Percentiles rank a stretch among this genome's conserved stretches.
phyloP scores from a whole-genome alignment of 2,888 invertebrate genomes.

The Rhamnusium bicolor region DNA sequence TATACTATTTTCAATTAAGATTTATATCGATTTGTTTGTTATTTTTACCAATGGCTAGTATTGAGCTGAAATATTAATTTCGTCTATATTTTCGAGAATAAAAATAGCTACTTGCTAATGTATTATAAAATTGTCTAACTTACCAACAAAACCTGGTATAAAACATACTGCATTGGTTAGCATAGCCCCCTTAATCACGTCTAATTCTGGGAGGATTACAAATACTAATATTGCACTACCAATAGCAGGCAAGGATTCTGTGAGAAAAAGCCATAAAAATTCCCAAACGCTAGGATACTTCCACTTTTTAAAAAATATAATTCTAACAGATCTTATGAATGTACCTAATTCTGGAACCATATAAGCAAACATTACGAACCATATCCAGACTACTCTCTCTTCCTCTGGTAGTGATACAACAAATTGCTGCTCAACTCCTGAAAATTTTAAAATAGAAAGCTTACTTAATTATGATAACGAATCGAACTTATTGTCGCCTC shows the following conservation, averaged over 20 bases:
- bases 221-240: conserved; percentile 86
- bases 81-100: too few species aligned
- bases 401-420: conserved; percentile 76
- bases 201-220: conserved; percentile 84
- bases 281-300: conserved; percentile 74
- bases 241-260: conserved; percentile 85
- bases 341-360: conserved; percentile 84
- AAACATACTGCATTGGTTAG: conserved; percentile 89
- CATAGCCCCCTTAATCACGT: conserved; percentile 87
- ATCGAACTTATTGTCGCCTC: too few species aligned
- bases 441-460: conserved; percentile 25
- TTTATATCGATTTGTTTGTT: too few species aligned
- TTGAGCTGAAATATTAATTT: too few species aligned
- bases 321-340: conserved; percentile 77
- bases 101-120: too few species aligned
- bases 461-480: too few species aligned
- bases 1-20: too few species aligned
- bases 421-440: conserved; percentile 75
- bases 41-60: too few species aligned
- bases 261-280: conserved; percentile 75
- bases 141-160: conserved; percentile 81
- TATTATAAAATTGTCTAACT: too few species aligned
- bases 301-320: conserved; percentile 83
- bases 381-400: conserved; percentile 84
- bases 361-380: conserved; percentile 85